Percentiles rank a stretch among this genome's conserved stretches.
Conservation (phyloP, 2,888 invertebrate genomes). For the Acrobasis consociella region DNA sequence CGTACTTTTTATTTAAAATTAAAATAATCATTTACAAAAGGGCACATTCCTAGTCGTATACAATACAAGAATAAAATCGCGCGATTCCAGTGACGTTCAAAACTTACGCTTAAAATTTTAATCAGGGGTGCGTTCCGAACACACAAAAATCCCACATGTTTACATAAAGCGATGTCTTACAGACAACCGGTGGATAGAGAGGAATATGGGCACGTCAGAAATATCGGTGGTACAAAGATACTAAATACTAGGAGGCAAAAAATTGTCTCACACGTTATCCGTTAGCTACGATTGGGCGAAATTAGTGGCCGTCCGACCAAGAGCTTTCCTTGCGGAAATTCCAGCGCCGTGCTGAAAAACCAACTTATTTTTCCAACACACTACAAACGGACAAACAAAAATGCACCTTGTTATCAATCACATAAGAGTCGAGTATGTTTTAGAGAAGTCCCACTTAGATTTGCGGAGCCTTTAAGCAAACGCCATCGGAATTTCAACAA, state of each 20-base stretch:
- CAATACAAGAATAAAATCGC: too few relatives aligned
- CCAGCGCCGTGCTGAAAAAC: conserved; percentile 55
- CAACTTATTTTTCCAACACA: conserved; percentile 38
- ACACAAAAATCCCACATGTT: too few relatives aligned
- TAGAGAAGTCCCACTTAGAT: conserved; percentile 51
- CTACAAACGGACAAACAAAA: conserved; percentile 42
- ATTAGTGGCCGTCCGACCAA: conserved; percentile 75
- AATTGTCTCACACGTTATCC: conserved; percentile 69
- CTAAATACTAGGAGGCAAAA: conserved; percentile 56
- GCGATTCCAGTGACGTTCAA: too few relatives aligned
- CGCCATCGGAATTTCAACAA: conserved; percentile 80
- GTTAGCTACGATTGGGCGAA: conserved; percentile 70
- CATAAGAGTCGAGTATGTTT: conserved; percentile 50
- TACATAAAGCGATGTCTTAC: too few relatives aligned
- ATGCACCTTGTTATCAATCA: conserved; percentile 46
- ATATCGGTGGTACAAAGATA: too few relatives aligned
- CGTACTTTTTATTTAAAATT: too few relatives aligned
- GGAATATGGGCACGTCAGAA: too few relatives aligned
- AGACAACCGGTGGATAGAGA: too few relatives aligned
- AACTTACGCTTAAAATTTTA: too few relatives aligned
- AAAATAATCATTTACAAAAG: too few relatives aligned
- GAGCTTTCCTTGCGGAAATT: conserved; percentile 76
- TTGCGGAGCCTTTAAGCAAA: conserved; percentile 64
- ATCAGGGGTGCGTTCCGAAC: too few relatives aligned
- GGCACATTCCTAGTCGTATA: too few relatives aligned